Percentiles rank a stretch among this genome's conserved stretches.
phyloP scores from a whole-genome alignment of 2,888 invertebrate species.

The Lasioglossum oenotherae region DNA sequence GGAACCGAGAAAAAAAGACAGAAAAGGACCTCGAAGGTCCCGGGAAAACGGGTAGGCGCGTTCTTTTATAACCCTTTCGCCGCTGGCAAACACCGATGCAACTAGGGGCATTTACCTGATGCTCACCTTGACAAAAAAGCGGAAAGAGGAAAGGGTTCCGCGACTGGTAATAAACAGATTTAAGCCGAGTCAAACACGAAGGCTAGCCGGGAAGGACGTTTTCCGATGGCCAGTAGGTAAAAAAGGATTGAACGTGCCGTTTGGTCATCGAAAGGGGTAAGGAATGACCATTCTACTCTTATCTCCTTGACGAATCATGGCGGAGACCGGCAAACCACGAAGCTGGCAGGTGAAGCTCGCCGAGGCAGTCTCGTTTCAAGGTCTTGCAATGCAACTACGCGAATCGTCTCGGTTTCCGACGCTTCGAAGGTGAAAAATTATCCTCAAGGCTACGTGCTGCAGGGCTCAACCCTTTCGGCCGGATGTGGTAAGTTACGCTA shows the following conservation, averaged over 20 bases:
- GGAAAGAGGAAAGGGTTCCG: conserved; percentile 69
- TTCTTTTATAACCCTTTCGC: conserved; percentile 68
- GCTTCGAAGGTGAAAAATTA: conserved; percentile 58
- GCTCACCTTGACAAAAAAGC: conserved; percentile 75
- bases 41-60: conserved; percentile 39
- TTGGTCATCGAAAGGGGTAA: conserved; percentile 74
- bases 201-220: conserved; percentile 50
- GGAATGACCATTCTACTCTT: conserved; percentile 70
- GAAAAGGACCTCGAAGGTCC: conserved; percentile 40
- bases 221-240: neutral
- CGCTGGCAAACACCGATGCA: conserved; percentile 29
- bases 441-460: conserved; percentile 41
- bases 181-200: conserved; percentile 55
- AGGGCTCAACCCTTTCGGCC: conserved; percentile 15
- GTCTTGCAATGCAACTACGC: conserved; percentile 73
- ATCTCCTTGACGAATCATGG: conserved; percentile 75
- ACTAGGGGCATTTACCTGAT: conserved; percentile 63
- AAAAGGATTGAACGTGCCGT: conserved; percentile 15
- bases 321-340: conserved; percentile 74
- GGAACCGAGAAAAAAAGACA: neutral
- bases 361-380: conserved; percentile 78
- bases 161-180: conserved; percentile 74
- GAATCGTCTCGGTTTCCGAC: conserved; percentile 56
- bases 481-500: conserved; percentile 58
- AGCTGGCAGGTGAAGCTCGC: conserved; percentile 75